These are phyloP conservation scores for Stenodera caucasica DNA, from an alignment of 2,888 invertebrate species.

Conservation along the genomic window DNA sequence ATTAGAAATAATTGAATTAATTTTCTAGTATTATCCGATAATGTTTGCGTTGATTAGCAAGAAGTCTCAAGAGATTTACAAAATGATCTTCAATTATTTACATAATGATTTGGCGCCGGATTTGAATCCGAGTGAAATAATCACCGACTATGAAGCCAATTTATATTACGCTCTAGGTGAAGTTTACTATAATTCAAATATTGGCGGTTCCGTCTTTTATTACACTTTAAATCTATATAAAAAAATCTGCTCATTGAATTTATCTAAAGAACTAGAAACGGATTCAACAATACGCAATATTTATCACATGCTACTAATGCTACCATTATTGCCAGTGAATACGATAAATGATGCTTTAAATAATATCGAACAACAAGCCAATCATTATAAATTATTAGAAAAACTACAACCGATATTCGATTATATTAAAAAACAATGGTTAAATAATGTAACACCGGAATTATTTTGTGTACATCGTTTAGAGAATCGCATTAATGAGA, in stretches of 20 bases:
- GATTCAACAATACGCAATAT: slow-evolving; percentile 49
- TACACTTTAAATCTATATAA: slow-evolving; percentile 53
- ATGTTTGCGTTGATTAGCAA: slow-evolving; percentile 46
- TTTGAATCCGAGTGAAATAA: slow-evolving; percentile 49
- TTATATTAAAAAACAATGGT: slow-evolving; percentile 47
- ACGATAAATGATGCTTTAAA: slow-evolving; percentile 50
- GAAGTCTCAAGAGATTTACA: slow-evolving; percentile 48
- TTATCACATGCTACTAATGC: slow-evolving; percentile 52
- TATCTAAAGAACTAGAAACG: slow-evolving; percentile 48
- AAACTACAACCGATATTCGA: slow-evolving; percentile 43
- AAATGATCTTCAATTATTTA: slow-evolving; percentile 46
- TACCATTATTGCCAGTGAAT: slow-evolving; percentile 51
- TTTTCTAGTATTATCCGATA: slow-evolving; percentile 49
- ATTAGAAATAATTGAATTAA: slow-evolving; percentile 7
- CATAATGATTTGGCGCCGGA: slow-evolving; percentile 45
- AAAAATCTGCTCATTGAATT: slow-evolving; percentile 47
- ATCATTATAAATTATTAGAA: slow-evolving; percentile 39
- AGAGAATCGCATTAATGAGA: slow-evolving; percentile 52
- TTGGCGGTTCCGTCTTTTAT: slow-evolving; percentile 52
- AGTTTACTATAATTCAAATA: slow-evolving; percentile 47
- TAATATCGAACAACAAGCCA: slow-evolving; percentile 48
- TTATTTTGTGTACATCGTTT: slow-evolving; percentile 51
- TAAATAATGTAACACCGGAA: slow-evolving; percentile 48
- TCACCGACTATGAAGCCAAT: slow-evolving; percentile 51
- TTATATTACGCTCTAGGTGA: slow-evolving; percentile 51